A percentile compares a stretch with the other conserved stretches of the same genome.
Conservation (phyloP, 2,797 vertebrate species). For the Centroberyx gerrardi region DNA sequence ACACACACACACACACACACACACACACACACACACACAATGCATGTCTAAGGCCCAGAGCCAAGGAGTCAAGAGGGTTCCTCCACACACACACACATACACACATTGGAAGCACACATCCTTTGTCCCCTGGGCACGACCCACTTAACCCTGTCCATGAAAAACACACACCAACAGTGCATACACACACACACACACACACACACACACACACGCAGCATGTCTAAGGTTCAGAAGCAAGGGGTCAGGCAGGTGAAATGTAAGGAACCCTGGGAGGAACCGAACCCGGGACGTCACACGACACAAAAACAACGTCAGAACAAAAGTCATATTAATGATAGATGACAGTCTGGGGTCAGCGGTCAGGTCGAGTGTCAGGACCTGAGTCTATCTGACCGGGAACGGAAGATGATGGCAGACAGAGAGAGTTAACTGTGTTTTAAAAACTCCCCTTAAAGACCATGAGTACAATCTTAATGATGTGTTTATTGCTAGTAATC, state of each 20-base stretch:
- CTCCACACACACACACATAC: conserved; percentile 15
- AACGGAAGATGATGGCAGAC: conserved; percentile 25
- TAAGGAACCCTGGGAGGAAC: conserved; percentile 72
- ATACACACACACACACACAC: conserved; percentile 5
- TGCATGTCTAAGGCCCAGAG: conserved; percentile 34
- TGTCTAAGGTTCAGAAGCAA: conserved; percentile 54
- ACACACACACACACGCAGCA: conserved; percentile 2
- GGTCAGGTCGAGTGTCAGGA: conserved; percentile 63
- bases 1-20: conserved; percentile 55
- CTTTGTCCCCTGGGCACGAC: conserved; percentile 5
- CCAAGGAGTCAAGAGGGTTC: conserved; percentile 36
- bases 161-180: conserved; percentile 18
- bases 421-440: conserved; percentile 5
- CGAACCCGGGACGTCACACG: conserved; percentile 54
- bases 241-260: conserved; percentile 70
- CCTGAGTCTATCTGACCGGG: conserved; percentile 21
- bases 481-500: no score
- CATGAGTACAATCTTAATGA: no score
- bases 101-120: not conserved
- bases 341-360: conserved; percentile 73
- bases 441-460: not conserved
- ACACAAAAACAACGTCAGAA: conserved; percentile 68
- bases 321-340: conserved; percentile 78
- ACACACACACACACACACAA: conserved; percentile 13
- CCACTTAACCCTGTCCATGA: conserved; percentile 27